Evolutionary conservation across 2,113 vertebrate genomes (phyloP).

Genomic region (Thymallus thymallus): DNA sequence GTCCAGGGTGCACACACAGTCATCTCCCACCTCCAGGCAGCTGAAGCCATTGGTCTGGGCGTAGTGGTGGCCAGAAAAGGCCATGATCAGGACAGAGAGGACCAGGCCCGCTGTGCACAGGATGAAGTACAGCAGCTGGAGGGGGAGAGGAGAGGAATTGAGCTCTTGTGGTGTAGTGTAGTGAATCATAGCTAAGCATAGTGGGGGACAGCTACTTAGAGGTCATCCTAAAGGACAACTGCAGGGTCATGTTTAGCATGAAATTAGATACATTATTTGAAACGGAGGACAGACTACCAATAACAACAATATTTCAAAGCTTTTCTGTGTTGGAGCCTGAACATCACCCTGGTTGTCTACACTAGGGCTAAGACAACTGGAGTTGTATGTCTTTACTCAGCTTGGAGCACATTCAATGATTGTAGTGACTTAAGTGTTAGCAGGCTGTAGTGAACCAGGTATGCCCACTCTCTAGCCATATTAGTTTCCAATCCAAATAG

Average conservation of each 20-base stretch:
- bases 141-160: constrained; percentile 2
- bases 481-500: neutral
- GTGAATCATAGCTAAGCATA: neutral
- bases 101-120: constrained; percentile 82
- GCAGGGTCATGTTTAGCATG: no score
- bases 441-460: neutral
- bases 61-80: constrained; percentile 85
- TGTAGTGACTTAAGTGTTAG: neutral
- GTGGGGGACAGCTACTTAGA: neutral
- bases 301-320: no score
- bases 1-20: constrained; percentile 84
- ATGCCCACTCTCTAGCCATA: neutral
- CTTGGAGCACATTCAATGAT: no score
- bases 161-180: neutral
- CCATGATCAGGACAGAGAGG: constrained; percentile 82
- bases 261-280: no score
- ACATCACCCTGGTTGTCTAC: no score
- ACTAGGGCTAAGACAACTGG: no score
- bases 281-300: no score
- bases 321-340: no score
- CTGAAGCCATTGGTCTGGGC: constrained; percentile 74
- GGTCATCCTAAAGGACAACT: neutral
- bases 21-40: constrained; percentile 54
- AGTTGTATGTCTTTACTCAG: no score
- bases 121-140: constrained; percentile 89